These are phyloP conservation scores for Nicator chloris DNA, from an alignment of 2,113 vertebrate species.

Conservation along the genomic window DNA sequence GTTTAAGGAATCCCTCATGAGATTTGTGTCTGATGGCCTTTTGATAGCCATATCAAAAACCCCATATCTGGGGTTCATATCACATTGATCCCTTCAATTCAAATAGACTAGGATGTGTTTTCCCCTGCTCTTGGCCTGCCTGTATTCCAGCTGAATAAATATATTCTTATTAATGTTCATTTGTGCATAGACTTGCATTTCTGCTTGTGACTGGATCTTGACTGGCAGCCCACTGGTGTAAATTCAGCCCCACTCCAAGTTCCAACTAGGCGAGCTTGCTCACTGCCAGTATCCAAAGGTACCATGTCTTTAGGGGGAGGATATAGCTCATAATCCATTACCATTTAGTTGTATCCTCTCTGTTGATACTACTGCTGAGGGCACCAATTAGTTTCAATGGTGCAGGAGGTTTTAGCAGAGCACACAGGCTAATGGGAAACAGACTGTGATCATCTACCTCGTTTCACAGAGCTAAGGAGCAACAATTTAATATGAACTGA, in stretches of 20 bases:
- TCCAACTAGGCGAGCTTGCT: neutral
- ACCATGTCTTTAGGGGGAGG: neutral
- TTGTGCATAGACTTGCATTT: neutral
- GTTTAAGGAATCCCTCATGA: neutral
- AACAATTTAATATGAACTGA: slow-evolving; percentile 34
- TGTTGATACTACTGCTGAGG: neutral
- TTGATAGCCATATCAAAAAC: too few species aligned
- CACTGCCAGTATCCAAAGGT: neutral
- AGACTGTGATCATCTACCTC: slow-evolving; percentile 44
- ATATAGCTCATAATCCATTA: neutral
- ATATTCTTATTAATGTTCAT: neutral
- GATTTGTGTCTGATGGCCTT: neutral
- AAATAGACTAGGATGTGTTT: neutral
- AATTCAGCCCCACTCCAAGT: neutral
- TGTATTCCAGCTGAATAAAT: slow-evolving; percentile 6
- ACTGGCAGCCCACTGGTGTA: neutral
- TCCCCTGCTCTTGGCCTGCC: neutral
- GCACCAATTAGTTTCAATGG: slow-evolving; percentile 51
- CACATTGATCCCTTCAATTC: neutral
- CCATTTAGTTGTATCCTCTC: slow-evolving; percentile 18
- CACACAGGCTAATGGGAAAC: slow-evolving; percentile 40
- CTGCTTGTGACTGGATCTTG: neutral
- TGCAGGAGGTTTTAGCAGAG: slow-evolving; percentile 49
- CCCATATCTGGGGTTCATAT: neutral
- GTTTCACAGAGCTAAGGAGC: slow-evolving; percentile 38